A percentile compares a stretch with the other conserved stretches of the same genome.
Conservation (phyloP, 1,140 invertebrate genomes). For the Orussus abietinus region DNA sequence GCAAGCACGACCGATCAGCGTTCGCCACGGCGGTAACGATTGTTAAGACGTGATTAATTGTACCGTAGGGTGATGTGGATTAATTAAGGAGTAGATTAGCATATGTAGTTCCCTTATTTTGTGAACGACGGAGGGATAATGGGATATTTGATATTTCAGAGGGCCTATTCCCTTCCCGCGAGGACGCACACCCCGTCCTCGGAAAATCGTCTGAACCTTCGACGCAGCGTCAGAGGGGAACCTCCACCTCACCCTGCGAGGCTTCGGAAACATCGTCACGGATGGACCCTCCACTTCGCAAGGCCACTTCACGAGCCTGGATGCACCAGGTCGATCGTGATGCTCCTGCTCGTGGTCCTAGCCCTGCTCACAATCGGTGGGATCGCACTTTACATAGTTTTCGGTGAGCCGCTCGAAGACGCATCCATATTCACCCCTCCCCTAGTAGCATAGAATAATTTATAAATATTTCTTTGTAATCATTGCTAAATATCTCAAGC, state of each 20-base stretch:
- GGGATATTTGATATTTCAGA: conserved; percentile 41
- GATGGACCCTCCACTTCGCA: conserved; percentile 46
- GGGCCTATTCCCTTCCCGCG: conserved; percentile 43
- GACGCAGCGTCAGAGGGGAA: conserved; percentile 45
- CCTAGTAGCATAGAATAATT: no score
- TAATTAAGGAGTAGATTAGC: no score
- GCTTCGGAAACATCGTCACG: conserved; percentile 43
- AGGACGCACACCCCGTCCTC: conserved; percentile 44
- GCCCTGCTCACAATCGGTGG: conserved; percentile 42
- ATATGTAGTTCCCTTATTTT: no score
- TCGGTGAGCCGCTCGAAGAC: no score
- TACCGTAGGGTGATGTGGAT: no score
- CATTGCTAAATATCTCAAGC: no score
- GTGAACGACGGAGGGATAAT: no score
- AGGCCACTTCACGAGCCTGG: conserved; percentile 33
- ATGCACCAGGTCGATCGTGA: conserved; percentile 39
- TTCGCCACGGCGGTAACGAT: no score
- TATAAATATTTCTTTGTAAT: no score
- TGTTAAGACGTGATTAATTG: no score
- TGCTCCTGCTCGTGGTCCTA: conserved; percentile 38
- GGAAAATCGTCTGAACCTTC: conserved; percentile 45
- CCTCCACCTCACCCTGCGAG: conserved; percentile 45
- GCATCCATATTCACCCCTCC: no score
- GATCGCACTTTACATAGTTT: conserved; percentile 44
- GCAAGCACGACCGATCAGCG: no score